These are phyloP conservation scores for Diachrysia chrysitis DNA, from an alignment of 2,888 invertebrate genomes.

Conservation along the genomic window DNA sequence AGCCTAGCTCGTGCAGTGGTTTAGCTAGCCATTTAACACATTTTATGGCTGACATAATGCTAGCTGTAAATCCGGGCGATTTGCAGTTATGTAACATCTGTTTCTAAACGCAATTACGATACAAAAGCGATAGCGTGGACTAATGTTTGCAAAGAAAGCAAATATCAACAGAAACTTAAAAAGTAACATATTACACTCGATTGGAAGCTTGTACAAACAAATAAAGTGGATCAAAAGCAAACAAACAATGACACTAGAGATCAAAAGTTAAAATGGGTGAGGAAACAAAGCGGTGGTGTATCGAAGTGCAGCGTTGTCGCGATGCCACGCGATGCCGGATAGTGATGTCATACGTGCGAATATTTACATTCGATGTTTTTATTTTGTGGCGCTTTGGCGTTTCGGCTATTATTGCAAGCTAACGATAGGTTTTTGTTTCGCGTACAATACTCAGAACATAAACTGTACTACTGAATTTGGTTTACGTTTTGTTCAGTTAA, in stretches of 20 bases:
- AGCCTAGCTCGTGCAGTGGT: not conserved
- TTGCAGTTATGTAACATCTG: not conserved
- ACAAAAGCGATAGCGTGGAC: not conserved
- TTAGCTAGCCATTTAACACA: not conserved
- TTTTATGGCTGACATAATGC: conserved; percentile 6
- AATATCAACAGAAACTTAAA: conserved; percentile 22
- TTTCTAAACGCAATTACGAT: not conserved
- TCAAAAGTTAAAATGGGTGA: conserved; percentile 59
- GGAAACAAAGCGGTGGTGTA: conserved; percentile 55
- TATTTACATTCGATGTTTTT: conserved; percentile 28
- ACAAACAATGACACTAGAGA: conserved; percentile 56
- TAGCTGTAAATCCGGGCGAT: not conserved
- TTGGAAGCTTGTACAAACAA: conserved; percentile 49
- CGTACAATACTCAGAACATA: conserved; percentile 8
- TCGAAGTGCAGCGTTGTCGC: conserved; percentile 41
- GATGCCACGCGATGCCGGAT: conserved; percentile 17
- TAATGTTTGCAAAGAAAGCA: not conserved
- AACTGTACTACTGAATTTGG: conserved; percentile 5
- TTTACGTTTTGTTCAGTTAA: conserved; percentile 2
- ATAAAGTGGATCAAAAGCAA: conserved; percentile 56
- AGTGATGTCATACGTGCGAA: conserved; percentile 35
- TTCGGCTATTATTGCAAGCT: conserved; percentile 7
- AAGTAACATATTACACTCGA: conserved; percentile 28
- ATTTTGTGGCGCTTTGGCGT: conserved; percentile 14
- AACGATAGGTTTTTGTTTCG: not conserved